Conservation (phyloP, 2,797 vertebrate genomes). For the Danio jaintianensis region DNA sequence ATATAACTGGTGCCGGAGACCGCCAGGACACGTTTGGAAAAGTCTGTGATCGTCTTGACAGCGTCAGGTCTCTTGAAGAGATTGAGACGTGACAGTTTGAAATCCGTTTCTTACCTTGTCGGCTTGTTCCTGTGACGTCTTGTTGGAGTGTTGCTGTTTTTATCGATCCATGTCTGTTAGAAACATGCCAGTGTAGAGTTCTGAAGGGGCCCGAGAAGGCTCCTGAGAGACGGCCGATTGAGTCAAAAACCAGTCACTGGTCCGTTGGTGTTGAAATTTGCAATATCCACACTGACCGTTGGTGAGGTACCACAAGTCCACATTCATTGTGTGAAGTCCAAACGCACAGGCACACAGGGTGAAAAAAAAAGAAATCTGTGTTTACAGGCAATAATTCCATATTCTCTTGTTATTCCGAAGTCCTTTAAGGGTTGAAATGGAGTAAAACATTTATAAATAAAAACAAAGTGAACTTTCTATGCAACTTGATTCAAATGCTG, state of each 20-base stretch:
- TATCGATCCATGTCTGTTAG: not conserved
- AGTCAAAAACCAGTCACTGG: not conserved
- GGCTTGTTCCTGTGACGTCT: constrained; percentile 25
- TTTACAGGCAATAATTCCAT: constrained; percentile 56
- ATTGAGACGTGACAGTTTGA: constrained; percentile 31
- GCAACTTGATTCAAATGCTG: constrained; percentile 1
- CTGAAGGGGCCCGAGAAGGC: not conserved
- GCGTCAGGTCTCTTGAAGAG: constrained; percentile 23
- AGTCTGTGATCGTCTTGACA: constrained; percentile 36
- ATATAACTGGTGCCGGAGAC: constrained; percentile 45
- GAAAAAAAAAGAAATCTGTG: constrained; percentile 56
- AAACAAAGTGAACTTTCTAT: not conserved
- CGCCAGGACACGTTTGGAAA: constrained; percentile 18
- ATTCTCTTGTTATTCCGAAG: constrained; percentile 19
- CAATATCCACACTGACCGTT: constrained; percentile 38
- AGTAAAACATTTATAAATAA: not conserved
- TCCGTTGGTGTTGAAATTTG: constrained; percentile 14
- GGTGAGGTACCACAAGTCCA: constrained; percentile 60
- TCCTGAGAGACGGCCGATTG: constrained; percentile 2
- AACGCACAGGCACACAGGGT: constrained; percentile 66
- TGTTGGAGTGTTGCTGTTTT: not conserved
- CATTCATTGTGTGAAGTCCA: constrained; percentile 68
- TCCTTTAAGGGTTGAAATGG: constrained; percentile 38
- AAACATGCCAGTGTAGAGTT: constrained; percentile 4
- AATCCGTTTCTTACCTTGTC: constrained; percentile 35